Evolutionary conservation across 2,888 invertebrate genomes (phyloP), one percentile per base, ranked within the genome.

Genomic region (Tuta absoluta): DNA sequence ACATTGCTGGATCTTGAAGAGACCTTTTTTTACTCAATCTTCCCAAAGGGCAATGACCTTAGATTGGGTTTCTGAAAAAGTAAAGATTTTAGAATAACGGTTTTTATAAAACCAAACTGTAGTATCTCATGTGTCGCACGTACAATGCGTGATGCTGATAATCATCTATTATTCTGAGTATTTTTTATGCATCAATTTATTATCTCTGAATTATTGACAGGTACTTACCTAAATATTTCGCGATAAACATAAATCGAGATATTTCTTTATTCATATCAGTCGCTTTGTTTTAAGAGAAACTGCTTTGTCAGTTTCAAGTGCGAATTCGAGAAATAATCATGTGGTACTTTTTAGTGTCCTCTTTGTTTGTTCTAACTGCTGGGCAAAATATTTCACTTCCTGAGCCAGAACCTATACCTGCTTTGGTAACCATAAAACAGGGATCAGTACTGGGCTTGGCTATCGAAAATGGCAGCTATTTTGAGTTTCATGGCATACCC

Each of bases 401-500:
- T 45, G 49, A 48, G 10, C 61, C 61, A 48, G 33, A 28, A n/a
- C 61, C 49, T 45, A 1, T n/a, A 45, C n/a, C 45, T n/a, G n/a
- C 45, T 5, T 53, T 65, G 4, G 87, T 87, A 10, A 75, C 61
- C 0, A 84, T 85, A 61, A 17, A 63, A 0, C 88, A 89, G 74
- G 91, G 89, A 37, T 73, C 69, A 1, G 81, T 90, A 0, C 60
- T 80, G 3, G 91, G 91, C 1, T 73, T 80, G n/a, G 41, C 66
- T 0, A 74, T 80, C 12, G 19, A 67, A 1, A 77, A 82, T 71
- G 82, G 84, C 3, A 65, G 71, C 19, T 84, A 81, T 68, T 81
- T 69, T 48, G 82, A 85, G 65, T 91, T 87, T 66, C 71, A 84
- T 70, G 91, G 91, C 0, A 89, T 91, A 65, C 91, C 90, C 0